phyloP scores from a whole-genome alignment of 2,888 invertebrate genomes.

The Neelides folsomi region DNA sequence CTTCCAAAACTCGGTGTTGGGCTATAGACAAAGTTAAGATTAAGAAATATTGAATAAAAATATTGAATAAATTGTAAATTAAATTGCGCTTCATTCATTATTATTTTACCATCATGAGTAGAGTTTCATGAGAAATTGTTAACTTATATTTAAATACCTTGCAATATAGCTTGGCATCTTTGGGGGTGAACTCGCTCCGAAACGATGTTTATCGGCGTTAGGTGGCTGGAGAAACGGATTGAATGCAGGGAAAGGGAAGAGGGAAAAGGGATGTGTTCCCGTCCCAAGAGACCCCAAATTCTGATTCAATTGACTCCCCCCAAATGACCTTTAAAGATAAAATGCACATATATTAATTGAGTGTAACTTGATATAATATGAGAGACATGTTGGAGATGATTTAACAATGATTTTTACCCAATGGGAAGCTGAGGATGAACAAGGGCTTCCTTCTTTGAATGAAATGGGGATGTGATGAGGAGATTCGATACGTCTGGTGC shows the following conservation, averaged over 20 bases:
- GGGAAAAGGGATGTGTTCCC: constrained; percentile 8
- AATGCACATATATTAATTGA: neutral
- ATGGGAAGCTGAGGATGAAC: constrained; percentile 17
- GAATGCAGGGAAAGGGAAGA: constrained; percentile 17
- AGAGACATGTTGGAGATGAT: neutral
- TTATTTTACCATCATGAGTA: too few relatives aligned
- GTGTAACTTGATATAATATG: neutral
- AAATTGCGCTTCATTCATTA: too few relatives aligned
- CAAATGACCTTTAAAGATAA: constrained; percentile 10
- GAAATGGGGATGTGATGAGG: constrained; percentile 16
- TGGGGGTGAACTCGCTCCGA: constrained; percentile 13
- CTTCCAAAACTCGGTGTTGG: constrained; percentile 11
- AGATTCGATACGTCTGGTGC: constrained; percentile 8
- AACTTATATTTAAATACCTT: constrained; percentile 8
- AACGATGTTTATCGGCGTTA: constrained; percentile 14
- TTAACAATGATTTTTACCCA: constrained; percentile 6
- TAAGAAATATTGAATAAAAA: neutral
- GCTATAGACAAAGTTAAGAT: constrained; percentile 4
- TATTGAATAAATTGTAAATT: too few relatives aligned
- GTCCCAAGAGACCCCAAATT: constrained; percentile 6
- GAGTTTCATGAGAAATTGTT: neutral
- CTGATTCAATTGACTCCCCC: constrained; percentile 11
- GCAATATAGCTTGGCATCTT: constrained; percentile 13
- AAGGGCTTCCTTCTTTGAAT: constrained; percentile 17
- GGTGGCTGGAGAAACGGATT: constrained; percentile 16